Conservation (phyloP, 2,888 invertebrate species). For the Eurois occulta region DNA sequence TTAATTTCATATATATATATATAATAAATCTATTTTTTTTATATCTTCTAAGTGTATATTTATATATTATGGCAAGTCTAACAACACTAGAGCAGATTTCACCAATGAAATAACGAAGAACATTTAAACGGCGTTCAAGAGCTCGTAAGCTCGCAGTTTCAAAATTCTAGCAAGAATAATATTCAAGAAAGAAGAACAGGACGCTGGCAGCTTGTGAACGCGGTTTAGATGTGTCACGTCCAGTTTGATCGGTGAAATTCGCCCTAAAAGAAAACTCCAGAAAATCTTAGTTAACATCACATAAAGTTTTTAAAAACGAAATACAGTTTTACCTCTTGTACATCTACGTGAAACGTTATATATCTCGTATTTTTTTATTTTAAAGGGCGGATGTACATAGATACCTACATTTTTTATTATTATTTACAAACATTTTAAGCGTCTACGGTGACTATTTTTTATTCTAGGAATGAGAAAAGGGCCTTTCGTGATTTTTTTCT, state of each 20-base stretch:
- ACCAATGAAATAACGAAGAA: not conserved
- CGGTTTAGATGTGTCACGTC: not conserved
- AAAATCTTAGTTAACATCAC: conserved; percentile 63
- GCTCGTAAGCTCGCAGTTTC: too few relatives aligned
- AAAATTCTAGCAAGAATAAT: not conserved
- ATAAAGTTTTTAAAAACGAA: conserved; percentile 66
- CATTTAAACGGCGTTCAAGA: not conserved
- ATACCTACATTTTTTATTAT: conserved; percentile 82
- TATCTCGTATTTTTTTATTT: conserved; percentile 65
- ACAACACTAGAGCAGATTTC: conserved; percentile 57
- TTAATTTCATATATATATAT: conserved; percentile 71
- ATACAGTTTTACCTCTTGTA: conserved; percentile 61
- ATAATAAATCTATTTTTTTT: conserved; percentile 69
- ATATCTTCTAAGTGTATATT: conserved; percentile 69
- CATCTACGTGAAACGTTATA: conserved; percentile 74
- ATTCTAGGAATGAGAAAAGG: conserved; percentile 64
- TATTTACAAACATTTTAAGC: conserved; percentile 88
- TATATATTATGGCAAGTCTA: conserved; percentile 71
- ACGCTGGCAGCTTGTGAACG: not conserved
- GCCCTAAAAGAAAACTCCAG: conserved; percentile 55
- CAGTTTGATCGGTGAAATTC: conserved; percentile 1
- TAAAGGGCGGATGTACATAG: conserved; percentile 85
- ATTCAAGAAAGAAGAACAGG: not conserved
- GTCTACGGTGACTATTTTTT: conserved; percentile 74
- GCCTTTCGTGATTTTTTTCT: conserved; percentile 50